A percentile compares a stretch with the other conserved stretches of the same genome.
These are phyloP conservation scores for Oxycera nigricornis DNA, from an alignment of 2,888 invertebrate species.

Conservation along the genomic window DNA sequence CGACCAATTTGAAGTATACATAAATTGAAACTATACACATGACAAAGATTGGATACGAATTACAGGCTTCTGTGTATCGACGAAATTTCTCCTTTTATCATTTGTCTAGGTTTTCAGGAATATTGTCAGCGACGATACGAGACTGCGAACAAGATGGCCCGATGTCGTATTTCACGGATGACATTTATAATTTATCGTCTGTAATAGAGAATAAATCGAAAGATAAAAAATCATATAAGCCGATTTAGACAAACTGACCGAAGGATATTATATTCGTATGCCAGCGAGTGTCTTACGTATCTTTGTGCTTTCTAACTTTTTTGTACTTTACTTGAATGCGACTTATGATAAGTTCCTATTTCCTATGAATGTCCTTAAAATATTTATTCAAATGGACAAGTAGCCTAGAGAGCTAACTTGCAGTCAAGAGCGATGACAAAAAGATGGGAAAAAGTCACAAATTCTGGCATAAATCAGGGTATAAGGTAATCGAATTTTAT, in stretches of 20 bases:
- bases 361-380: conserved; percentile 46
- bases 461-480: conserved; percentile 47
- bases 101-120: not conserved
- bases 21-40: conserved; percentile 15
- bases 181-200: conserved; percentile 49
- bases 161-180: conserved; percentile 42
- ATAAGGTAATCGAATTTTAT: conserved; percentile 49
- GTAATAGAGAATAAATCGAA: conserved; percentile 50
- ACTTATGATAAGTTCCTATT: conserved; percentile 45
- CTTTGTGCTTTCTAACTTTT: conserved; percentile 34
- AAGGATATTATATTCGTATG: conserved; percentile 43
- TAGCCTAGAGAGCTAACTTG: conserved; percentile 13
- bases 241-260: conserved; percentile 48
- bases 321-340: conserved; percentile 34
- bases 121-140: conserved; percentile 24
- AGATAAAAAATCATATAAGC: conserved; percentile 49
- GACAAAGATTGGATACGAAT: conserved; percentile 16
- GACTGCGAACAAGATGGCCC: conserved; percentile 25
- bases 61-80: not conserved
- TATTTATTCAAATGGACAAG: conserved; percentile 43
- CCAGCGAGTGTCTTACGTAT: conserved; percentile 17
- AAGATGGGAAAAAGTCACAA: conserved; percentile 23
- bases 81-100: conserved; percentile 19
- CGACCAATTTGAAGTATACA: conserved; percentile 41
- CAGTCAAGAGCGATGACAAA: not conserved